Evolutionary conservation across 2,113 vertebrate genomes (phyloP).

Genomic region (Calypte anna): DNA sequence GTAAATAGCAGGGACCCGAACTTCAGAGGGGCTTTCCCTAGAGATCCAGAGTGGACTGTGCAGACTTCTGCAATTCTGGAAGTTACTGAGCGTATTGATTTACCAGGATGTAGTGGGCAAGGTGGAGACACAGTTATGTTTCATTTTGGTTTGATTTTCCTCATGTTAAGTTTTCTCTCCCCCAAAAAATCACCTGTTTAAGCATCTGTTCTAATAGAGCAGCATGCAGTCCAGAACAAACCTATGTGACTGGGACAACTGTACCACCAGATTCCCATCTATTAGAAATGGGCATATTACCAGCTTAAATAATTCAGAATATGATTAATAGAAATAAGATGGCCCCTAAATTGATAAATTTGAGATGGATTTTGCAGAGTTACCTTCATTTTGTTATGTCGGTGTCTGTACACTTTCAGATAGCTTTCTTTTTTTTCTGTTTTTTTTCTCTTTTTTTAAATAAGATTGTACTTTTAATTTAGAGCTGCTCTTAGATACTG

Average conservation of each 20-base stretch:
- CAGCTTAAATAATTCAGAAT: background rate
- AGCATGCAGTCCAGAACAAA: background rate
- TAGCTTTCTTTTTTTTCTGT: background rate
- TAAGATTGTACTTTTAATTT: background rate
- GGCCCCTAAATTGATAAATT: background rate
- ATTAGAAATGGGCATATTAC: background rate
- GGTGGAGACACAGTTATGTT: background rate
- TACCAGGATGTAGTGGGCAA: background rate
- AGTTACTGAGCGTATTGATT: background rate
- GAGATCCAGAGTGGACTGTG: background rate
- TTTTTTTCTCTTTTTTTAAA: no score
- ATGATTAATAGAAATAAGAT: background rate
- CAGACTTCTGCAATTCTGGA: background rate
- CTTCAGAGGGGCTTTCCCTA: background rate
- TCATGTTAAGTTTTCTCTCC: background rate
- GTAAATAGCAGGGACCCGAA: background rate
- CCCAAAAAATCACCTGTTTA: background rate
- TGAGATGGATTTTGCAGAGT: background rate
- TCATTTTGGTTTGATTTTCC: background rate
- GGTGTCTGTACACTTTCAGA: background rate
- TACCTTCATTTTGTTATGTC: background rate
- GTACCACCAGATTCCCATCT: background rate
- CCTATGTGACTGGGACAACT: background rate
- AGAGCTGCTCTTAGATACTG: background rate
- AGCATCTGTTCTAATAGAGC: background rate